Base-by-base conservation (phyloP, 2,797 vertebrate genomes). In the Pelochelys cantorii region DNA sequence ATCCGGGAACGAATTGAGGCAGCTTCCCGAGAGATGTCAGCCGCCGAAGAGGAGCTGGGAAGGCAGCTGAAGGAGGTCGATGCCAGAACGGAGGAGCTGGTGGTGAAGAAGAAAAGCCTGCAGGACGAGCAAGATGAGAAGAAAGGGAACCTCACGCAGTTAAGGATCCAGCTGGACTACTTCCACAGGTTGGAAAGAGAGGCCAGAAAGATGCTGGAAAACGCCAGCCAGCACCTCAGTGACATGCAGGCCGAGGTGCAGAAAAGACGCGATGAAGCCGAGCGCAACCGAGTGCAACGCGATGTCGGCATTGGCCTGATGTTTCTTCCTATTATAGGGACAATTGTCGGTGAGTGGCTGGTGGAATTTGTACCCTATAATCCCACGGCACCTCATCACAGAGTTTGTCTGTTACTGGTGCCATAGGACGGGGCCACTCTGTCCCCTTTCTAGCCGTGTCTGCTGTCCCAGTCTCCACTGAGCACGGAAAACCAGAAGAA, bases 381-480 rank as follows among this genome's bases (percentile, higher is more conserved):
- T 4, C 17, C 18, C 65, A 5, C 9, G 9, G n/a, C 9, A 18
- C n/a, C n/a, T 68, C 20, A 9, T 4, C 2, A n/a, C 8, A 5
- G 65, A 18, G 65, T 20, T 17, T 8, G 4, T 68, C n/a, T n/a
- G 20, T 68, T 2, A 2, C 17, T 34, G 62, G 15, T 29, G 1
- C 17, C 1, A 31, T 20, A 34, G 65, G 65, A 68, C 34, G 65
- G 65, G 65, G 4, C 65, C n/a, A 4, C 65, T 68, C 2, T 20
- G 20, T 34, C n/a, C 31, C 65, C 65, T 68, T 68, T 34, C n/a
- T 5, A 68, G 3, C 98, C 99, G 88, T 98, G 99, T 75, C 97
- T 99, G 57, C 98, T 98, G 9, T 99, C 99, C 48, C 42, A 99
- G n/a, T 99, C 99, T 5, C 98, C 99, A 34, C n/a, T 20, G 65